Base-by-base conservation (phyloP, 2,888 invertebrate genomes). In the Agrypnus murinus region DNA sequence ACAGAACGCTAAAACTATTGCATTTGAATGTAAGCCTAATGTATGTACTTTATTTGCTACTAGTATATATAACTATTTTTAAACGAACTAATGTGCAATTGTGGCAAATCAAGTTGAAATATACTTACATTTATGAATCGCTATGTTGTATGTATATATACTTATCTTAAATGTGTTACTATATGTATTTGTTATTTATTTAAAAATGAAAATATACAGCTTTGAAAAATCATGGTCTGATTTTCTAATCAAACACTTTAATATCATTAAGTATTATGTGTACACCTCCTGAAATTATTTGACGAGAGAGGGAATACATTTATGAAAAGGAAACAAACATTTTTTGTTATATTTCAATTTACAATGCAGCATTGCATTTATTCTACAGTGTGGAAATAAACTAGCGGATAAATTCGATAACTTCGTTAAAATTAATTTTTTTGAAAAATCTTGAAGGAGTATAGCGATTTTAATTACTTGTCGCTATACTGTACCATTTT, bases 171-270 rank as follows among this genome's bases (percentile, higher is more conserved):
- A 55, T 55, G 55, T 55, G 55, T 55, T 55, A 34, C 55, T 53
- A 53, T 31, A 17, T 36, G 55, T 55, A 55, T 55, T 55, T 55
- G 55, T 55, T 55, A 55, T 55, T 55, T 55, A 55, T 55, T 55
- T 17, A n/a, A n/a, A 32, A 55, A 14, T 55, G 31, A 50, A 19
- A 36, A 55, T 36, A 55, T 55, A 55, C 55, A 36, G n/a, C 36
- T 55, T 34, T 2, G 17, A 55, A 10, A 40, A 40, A 8, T 36
- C 36, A 7, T 36, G 7, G 7, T 36, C 7, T 36, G 36, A 8
- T 36, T 36, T 36, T 36, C 7, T 9, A 36, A 8, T 36, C 36
- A 36, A 36, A 36, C n/a, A n/a, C n/a, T n/a, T n/a, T n/a, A n/a
- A n/a, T n/a, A n/a, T n/a, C n/a, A n/a, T n/a, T n/a, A n/a, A n/a